Conservation (phyloP, 2,797 vertebrate species). For the Danio tinwini region DNA sequence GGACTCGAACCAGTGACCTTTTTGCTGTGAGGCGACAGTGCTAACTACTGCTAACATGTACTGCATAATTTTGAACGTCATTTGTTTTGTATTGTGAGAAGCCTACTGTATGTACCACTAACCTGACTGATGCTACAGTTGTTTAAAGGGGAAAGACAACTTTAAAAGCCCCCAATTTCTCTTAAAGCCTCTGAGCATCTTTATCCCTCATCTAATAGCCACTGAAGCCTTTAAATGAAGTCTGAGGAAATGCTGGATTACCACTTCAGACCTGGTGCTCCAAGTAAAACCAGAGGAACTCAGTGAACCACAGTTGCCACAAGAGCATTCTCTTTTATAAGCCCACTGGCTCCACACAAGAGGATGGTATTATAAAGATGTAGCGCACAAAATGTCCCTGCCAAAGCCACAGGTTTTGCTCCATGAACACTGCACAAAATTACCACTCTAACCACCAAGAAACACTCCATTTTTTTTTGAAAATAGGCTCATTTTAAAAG, state of each 20-base stretch:
- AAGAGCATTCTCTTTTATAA: slow-evolving; percentile 24
- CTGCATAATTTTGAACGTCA: neutral
- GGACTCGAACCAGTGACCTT: too few relatives aligned
- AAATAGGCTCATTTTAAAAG: too few relatives aligned
- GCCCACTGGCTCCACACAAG: slow-evolving; percentile 28
- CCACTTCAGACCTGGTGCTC: neutral
- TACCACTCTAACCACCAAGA: slow-evolving; percentile 17
- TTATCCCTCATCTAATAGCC: slow-evolving; percentile 24
- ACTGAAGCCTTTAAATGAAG: slow-evolving; percentile 20
- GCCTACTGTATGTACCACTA: neutral
- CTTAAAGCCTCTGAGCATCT: slow-evolving; percentile 40
- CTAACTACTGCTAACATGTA: too few relatives aligned
- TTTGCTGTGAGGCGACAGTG: too few relatives aligned
- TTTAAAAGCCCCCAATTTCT: slow-evolving; percentile 25
- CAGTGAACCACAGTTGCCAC: slow-evolving; percentile 32
- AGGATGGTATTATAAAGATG: slow-evolving; percentile 44
- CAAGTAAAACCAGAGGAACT: slow-evolving; percentile 40
- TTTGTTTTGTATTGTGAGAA: neutral
- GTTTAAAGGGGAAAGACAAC: slow-evolving; percentile 9
- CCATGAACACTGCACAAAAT: slow-evolving; percentile 9
- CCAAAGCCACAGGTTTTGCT: slow-evolving; percentile 39
- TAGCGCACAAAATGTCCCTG: slow-evolving; percentile 36
- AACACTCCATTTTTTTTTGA: too few relatives aligned
- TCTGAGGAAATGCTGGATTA: slow-evolving; percentile 8
- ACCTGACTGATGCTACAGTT: neutral